A percentile compares a stretch with the other conserved stretches of the same genome.
Conservation (phyloP, 2,113 vertebrate species). For the Perca schrenkii region DNA sequence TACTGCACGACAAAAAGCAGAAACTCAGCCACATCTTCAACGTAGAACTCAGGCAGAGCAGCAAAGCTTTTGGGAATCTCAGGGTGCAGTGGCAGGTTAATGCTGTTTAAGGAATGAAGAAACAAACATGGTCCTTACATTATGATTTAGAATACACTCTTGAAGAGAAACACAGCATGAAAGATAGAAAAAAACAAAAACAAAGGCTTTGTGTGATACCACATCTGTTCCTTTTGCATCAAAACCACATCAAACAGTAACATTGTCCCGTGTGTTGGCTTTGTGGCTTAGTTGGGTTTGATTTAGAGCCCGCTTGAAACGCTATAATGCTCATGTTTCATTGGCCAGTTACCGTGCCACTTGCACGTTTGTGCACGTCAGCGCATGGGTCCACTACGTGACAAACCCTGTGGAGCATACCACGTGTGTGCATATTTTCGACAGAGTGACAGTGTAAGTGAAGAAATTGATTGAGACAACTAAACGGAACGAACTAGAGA, state of each 20-base stretch:
- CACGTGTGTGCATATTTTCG: too few relatives aligned
- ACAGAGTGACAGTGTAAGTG: too few relatives aligned
- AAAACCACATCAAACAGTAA: conserved; percentile 11
- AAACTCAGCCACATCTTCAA: conserved; percentile 99
- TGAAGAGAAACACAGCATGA: background rate
- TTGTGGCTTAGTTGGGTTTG: too few relatives aligned
- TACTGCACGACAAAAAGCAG: conserved; percentile 99
- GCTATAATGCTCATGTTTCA: too few relatives aligned
- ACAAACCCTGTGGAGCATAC: too few relatives aligned
- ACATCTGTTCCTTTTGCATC: background rate
- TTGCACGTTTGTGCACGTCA: too few relatives aligned
- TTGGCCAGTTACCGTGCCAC: too few relatives aligned
- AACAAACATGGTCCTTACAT: background rate
- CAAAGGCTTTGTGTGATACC: background rate
- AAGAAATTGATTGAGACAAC: too few relatives aligned
- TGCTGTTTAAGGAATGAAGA: conserved; percentile 76
- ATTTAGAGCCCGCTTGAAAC: too few relatives aligned
- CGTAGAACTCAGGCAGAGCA: conserved; percentile 97
- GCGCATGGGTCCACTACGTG: too few relatives aligned
- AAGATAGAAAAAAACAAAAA: fast-evolving
- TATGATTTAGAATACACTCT: background rate
- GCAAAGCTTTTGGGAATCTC: conserved; percentile 98
- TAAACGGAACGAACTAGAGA: too few relatives aligned
- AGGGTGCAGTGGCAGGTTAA: conserved; percentile 92
- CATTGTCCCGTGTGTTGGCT: background rate